Evolutionary conservation across 1,140 invertebrate species (phyloP), one percentile per base, ranked within the genome.

Genomic region (Hypsibius dujardini): DNA sequence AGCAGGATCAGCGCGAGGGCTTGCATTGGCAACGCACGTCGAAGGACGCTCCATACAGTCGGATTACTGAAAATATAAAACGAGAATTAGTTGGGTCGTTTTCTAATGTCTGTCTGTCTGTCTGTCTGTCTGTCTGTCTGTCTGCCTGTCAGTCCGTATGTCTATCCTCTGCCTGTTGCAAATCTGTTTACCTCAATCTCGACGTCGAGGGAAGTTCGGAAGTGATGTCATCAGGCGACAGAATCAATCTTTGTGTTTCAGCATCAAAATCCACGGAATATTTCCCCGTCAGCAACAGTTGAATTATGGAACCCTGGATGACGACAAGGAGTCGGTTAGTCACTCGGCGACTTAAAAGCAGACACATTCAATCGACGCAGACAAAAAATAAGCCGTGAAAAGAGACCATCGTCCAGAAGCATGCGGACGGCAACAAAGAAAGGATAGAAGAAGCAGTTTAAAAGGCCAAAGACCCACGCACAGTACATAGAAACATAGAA

Each of bases 1-100:
- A 95, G 83, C 75, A 95, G 83, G 71, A 95, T 82, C 75, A 94
- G 82, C 82, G 94, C 87, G 73, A 95, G 80, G 47, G 90, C 88
- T 80, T 92, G 89, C 76, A 96, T 89, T 46, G 92, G 92, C 73
- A 95, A 81, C 14, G 91, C 92, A 45, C 62, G 62, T 12, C 62
- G 62, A 7, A 67, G 42, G 12, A 67, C 62, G 42, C 3, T 15
- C 62, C 62, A 67, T 42, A 67, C 62, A 3, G 62, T 67, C 42
- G 62, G 62, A 42, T 67, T 67, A 45, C 62, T 67, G 42, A 12
- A 67, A 67, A 45, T 12, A 56, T 56, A 56, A 56, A 56, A 56
- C 7, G n/a, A 56, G 50, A 56, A 56, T 12, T 56, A 12, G 50
- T n/a, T 12, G 50, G 7, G 50, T 56, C 50, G n/a, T n/a, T 56